phyloP scores from a whole-genome alignment of 1,140 invertebrate genomes.

The Zaprionus inermis region DNA sequence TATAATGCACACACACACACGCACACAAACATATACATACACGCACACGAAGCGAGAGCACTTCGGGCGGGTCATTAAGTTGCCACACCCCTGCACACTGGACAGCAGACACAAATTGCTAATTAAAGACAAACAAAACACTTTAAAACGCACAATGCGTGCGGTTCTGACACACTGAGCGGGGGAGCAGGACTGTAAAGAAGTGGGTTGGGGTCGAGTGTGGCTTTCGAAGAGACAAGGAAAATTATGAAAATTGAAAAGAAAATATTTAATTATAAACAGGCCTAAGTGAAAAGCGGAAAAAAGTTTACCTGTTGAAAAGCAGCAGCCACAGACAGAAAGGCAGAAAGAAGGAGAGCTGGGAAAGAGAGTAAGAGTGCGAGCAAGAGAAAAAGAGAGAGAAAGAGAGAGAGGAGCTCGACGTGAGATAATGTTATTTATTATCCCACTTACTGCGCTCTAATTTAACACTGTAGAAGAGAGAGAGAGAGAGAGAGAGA shows the following conservation, averaged over 20 bases:
- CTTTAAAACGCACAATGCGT: slow-evolving; percentile 60
- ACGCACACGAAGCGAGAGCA: slow-evolving; percentile 7
- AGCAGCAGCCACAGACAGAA: slow-evolving; percentile 27
- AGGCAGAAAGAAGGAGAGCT: background rate
- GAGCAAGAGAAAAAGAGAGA: slow-evolving; percentile 4
- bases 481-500: no score
- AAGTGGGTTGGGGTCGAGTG: background rate
- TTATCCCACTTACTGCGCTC: slow-evolving; percentile 11
- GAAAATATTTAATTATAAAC: slow-evolving; percentile 76
- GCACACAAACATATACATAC: slow-evolving; percentile 17
- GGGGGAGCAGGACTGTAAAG: no score
- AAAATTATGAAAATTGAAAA: slow-evolving; percentile 58
- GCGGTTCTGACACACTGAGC: slow-evolving; percentile 9
- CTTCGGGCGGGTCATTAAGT: slow-evolving; percentile 58
- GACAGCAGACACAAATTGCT: slow-evolving; percentile 49
- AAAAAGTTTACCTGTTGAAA: slow-evolving; percentile 64
- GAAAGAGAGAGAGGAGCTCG: background rate
- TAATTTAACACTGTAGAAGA: background rate
- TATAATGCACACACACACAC: slow-evolving; percentile 45
- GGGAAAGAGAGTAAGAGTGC: background rate
- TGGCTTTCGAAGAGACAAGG: background rate
- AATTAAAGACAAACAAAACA: slow-evolving; percentile 78
- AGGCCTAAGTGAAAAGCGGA: slow-evolving; percentile 30
- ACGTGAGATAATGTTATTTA: slow-evolving; percentile 28
- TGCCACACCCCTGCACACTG: slow-evolving; percentile 1